phyloP scores from a whole-genome alignment of 2,797 vertebrate species.

The Peromyscus nudipes region DNA sequence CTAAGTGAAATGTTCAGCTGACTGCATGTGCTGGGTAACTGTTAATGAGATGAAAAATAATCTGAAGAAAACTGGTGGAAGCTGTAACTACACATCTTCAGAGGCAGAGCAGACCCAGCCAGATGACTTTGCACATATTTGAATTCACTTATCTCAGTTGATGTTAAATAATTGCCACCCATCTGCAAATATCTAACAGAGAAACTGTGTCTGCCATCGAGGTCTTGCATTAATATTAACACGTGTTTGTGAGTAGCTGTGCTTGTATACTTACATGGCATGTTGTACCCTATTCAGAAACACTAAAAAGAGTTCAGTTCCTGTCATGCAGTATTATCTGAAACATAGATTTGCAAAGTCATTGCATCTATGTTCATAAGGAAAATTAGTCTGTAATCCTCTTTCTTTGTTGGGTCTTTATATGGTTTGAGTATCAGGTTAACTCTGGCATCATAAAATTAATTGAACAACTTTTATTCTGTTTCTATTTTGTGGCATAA shows the following conservation, averaged over 20 bases:
- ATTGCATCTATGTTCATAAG: too few relatives aligned
- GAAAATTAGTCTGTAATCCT: too few relatives aligned
- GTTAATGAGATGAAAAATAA: constrained; percentile 30
- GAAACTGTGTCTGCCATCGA: constrained; percentile 72
- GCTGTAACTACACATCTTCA: constrained; percentile 29
- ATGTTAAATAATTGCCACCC: constrained; percentile 70
- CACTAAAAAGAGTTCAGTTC: background rate
- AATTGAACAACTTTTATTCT: too few relatives aligned
- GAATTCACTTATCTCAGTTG: constrained; percentile 67
- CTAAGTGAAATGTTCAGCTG: constrained; percentile 54
- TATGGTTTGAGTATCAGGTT: too few relatives aligned
- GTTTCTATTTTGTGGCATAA: too few relatives aligned
- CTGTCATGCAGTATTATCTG: background rate
- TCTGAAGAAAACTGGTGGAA: constrained; percentile 31
- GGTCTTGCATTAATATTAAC: constrained; percentile 61
- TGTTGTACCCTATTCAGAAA: background rate
- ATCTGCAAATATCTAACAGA: constrained; percentile 64
- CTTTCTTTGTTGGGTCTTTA: too few relatives aligned
- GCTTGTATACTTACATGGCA: background rate
- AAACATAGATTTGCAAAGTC: background rate
- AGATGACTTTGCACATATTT: constrained; percentile 75
- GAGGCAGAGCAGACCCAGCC: constrained; percentile 50
- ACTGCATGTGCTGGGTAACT: background rate
- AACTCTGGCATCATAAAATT: too few relatives aligned
- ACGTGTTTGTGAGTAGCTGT: constrained; percentile 2